Evolutionary conservation across 2,113 vertebrate genomes (phyloP), one percentile per base, ranked within the genome.

Genomic region (Psittacula cyanocephala): DNA sequence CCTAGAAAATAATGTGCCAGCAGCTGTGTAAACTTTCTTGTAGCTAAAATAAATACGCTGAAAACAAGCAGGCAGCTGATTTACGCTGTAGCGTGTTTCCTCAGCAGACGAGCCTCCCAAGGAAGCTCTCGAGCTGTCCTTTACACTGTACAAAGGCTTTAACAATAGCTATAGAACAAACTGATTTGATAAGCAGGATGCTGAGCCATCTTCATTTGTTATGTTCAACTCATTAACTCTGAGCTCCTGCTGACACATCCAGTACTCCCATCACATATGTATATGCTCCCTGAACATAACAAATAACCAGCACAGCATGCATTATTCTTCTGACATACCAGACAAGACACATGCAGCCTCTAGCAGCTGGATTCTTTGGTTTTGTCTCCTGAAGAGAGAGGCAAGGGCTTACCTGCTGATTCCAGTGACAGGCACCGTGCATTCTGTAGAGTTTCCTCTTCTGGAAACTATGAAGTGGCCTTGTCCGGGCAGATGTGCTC

Each of bases 391-490:
- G 33, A 79, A 95, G 33, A 72, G 7, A 59, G 57, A 76, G 28
- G 24, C 3, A 33, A 72, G 17, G 14, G 27, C 79, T 71, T 97
- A 99, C 99, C 98, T 98, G 98, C 63, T 89, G 94, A 86, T 96
- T 97, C 93, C 88, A 96, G 89, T 68, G 90, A 94, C 95, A 98
- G 71, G 84, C 71, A 47, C 93, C 10, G 5, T 82, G 97, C 95
- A 98, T 86, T 97, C 96, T 91, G 96, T 99, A 99, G 81, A 99
- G 98, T 79, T 97, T 98, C 86, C 98, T 98, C 93, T 98, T 99
- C 97, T 99, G 98, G 97, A 99, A 99, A 57, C 97, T 97, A n/a
- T 98, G 97, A 81, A 99, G 98, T 2, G 99, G 98, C 84, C 99
- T 98, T 18, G 99, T 99, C 49, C 99, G 98, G 72, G 99, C 99